These are phyloP conservation scores for Pungitius pungitius DNA, from an alignment of 2,113 vertebrate species.

Conservation along the genomic window DNA sequence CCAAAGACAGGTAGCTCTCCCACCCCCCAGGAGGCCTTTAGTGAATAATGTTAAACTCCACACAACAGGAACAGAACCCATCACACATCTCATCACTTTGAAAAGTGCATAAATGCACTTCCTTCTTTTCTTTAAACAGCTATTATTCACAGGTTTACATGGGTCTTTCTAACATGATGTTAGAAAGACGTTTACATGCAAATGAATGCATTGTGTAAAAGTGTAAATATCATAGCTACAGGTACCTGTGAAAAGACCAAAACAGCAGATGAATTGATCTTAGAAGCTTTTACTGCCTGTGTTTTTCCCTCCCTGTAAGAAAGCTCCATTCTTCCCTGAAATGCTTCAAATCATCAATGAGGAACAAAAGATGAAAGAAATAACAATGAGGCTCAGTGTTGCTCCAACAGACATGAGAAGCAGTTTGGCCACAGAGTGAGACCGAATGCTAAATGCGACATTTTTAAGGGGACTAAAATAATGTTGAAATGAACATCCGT, in stretches of 20 bases:
- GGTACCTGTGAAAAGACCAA: conserved; percentile 5
- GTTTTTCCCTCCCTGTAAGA: too few species aligned
- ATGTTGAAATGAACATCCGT: background rate
- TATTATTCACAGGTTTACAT: conserved; percentile 16
- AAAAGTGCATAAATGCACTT: conserved; percentile 3
- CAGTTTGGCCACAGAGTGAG: background rate
- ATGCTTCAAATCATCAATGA: background rate
- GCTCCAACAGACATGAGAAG: background rate
- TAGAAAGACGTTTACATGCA: conserved; percentile 25
- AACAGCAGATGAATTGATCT: background rate
- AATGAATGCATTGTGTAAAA: conserved; percentile 35
- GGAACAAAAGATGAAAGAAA: too few species aligned
- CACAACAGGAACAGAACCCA: too few species aligned
- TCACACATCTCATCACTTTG: conserved; percentile 25
- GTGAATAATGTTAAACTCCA: too few species aligned
- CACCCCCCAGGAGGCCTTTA: background rate
- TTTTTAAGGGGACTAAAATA: background rate
- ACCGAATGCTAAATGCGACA: background rate
- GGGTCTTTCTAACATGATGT: too few species aligned
- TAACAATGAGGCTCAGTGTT: background rate
- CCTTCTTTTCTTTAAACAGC: conserved; percentile 13
- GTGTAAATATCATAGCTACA: conserved; percentile 16
- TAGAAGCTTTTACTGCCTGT: background rate
- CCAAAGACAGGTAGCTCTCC: conserved; percentile 88
- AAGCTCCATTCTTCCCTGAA: background rate